Conservation (phyloP, 2,113 vertebrate genomes). For the Perca flavescens region DNA sequence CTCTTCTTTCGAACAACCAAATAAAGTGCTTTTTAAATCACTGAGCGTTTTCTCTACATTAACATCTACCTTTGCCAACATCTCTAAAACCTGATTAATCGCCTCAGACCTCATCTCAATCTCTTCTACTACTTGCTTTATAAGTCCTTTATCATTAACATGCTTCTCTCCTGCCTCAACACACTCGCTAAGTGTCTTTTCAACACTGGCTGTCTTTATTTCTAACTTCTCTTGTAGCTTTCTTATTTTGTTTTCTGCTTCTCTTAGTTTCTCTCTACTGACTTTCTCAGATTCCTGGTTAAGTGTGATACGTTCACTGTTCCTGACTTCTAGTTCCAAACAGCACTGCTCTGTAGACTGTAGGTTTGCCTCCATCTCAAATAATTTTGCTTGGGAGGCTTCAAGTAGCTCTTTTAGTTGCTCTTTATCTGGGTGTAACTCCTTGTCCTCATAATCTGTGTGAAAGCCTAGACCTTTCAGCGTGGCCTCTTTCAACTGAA, state of each 20-base stretch:
- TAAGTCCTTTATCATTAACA: slow-evolving; percentile 62
- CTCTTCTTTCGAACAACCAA: slow-evolving; percentile 57
- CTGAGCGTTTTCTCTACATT: slow-evolving; percentile 63
- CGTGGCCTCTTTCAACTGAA: slow-evolving; percentile 86
- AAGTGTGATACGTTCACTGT: slow-evolving; percentile 63
- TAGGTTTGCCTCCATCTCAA: slow-evolving; percentile 71
- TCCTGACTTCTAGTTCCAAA: slow-evolving; percentile 74
- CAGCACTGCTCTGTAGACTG: slow-evolving; percentile 63
- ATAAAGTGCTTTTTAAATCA: slow-evolving; percentile 75
- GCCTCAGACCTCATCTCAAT: slow-evolving; percentile 79
- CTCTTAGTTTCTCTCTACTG: slow-evolving; percentile 55
- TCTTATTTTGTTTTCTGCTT: slow-evolving; percentile 72
- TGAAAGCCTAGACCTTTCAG: slow-evolving; percentile 85
- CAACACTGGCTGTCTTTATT: slow-evolving; percentile 17
- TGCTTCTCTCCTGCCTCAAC: slow-evolving; percentile 55
- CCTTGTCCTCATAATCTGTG: slow-evolving; percentile 64
- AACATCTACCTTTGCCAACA: slow-evolving; percentile 74
- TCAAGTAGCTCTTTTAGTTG: slow-evolving; percentile 72
- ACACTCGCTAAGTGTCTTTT: slow-evolving; percentile 44
- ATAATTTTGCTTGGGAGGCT: slow-evolving; percentile 70
- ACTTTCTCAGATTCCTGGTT: slow-evolving; percentile 68
- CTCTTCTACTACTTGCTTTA: slow-evolving; percentile 78
- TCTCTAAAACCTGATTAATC: slow-evolving; percentile 75
- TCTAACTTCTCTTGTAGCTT: slow-evolving; percentile 68
- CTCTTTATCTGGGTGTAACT: slow-evolving; percentile 66